Base-by-base conservation (phyloP, 2,797 vertebrate genomes). In the Gila robusta region DNA sequence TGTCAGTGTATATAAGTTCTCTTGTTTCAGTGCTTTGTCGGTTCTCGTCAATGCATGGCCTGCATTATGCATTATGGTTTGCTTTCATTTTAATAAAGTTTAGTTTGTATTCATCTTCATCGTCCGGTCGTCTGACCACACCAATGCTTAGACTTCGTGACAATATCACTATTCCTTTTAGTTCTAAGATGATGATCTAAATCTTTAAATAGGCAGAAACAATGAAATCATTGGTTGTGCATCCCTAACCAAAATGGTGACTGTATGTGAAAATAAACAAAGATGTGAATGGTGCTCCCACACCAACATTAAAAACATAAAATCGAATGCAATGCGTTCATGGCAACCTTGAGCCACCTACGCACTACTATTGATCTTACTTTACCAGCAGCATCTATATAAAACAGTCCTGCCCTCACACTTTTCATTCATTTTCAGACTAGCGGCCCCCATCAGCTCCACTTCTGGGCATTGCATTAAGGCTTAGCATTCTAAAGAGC, bases 401-500 rank as follows among this genome's bases (percentile, higher is more conserved):
- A 87, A 54, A 64, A 66, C 39, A 66, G 74, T 28, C 37, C 59
- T 81, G 37, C 84, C 77, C 69, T 86, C 23, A 83, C 67, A 64
- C 52, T 70, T 28, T 54, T 49, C 32, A 54, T 71, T 86, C 28
- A 72, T 84, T 79, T 79, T 79, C 83, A 80, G 26, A 77, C 79
- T 79, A 76, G 81, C 14, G 32, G 35, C 66, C 67, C 74, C 28
- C 26, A 82, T 85, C 32, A 39, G 49, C 39, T 44, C 10, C 5
- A 79, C 41, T 78, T 85, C 77, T 85, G 84, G 54, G 39, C 32
- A 32, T 41, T 80, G 77, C 77, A 71, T 86, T 76, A 82, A 56
- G 62, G 56, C 59, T 77, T 82, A 21, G 7, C 35, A 79, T 85
- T 85, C 28, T 92, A 93, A 85, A 62, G 77, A 59, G 54, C 67